Evolutionary conservation across 2,113 vertebrate genomes (phyloP), one percentile per base, ranked within the genome.

Genomic region (Sylvilagus bachmani): DNA sequence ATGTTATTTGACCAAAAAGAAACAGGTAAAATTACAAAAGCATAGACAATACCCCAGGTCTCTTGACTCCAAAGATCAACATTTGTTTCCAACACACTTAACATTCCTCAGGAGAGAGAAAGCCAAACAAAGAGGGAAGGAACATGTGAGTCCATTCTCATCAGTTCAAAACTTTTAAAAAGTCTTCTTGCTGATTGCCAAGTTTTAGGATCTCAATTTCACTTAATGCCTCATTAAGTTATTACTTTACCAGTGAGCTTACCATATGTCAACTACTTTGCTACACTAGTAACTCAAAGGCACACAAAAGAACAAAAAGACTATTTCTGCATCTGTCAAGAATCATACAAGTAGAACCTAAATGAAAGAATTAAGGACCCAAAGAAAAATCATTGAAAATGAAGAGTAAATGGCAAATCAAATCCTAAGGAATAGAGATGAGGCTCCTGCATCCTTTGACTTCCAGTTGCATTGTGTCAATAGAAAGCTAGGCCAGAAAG

Each of bases 1-100:
- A 91, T 53, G 10, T 66, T 27, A 94, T 22, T 80, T 95, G 61
- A 82, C 66, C 16, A 64, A 86, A 79, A 22, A 62, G 73, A 78
- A 82, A 51, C 1, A 84, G n/a, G 0, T 0, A 82, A 89, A 69
- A 62, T 2, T 36, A 3, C 92, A 89, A 89, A 36, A 71, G 4
- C 49, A 62, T 9, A 10, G 19, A 79, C 1, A 73, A 83, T 8
- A 67, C n/a, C 55, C 10, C 17, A 66, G 38, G 69, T 53, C 78
- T 66, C 4, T 75, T 83, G 25, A 8, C 36, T 61, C 21, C 61
- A 33, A 70, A 17, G 16, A 80, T 36, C 25, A 66, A 77, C 10
- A 62, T 22, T 83, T 55, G 19, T 67, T 90, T 86, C 36, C 2
- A 25, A 31, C 58, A 49, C 1, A 27, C 5, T 88, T 44, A 53